Percentiles rank a stretch among this genome's conserved stretches.
phyloP scores from a whole-genome alignment of 2,888 invertebrate genomes.

The Galerucella nymphaeae region DNA sequence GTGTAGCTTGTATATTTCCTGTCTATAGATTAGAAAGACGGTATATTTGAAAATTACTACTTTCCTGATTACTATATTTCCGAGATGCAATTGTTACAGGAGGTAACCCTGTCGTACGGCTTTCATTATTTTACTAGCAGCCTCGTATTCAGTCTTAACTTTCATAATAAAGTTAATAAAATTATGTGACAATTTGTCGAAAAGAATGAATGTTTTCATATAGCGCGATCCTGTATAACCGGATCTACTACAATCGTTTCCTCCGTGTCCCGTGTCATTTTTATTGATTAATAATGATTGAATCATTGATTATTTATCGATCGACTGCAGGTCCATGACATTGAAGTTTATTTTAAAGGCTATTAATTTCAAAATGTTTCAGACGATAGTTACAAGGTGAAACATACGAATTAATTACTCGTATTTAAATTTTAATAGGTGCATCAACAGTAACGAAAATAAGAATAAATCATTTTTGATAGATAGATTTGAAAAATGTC shows the following conservation, averaged over 20 bases:
- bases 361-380: conserved; percentile 13
- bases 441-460: no score
- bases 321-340: conserved; percentile 28
- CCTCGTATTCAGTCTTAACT: no score
- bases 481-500: no score
- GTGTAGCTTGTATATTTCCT: no score
- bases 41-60: no score
- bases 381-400: conserved; percentile 1
- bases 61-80: no score
- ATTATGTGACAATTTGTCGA: not conserved
- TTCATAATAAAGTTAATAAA: no score
- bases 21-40: no score
- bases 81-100: no score
- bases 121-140: no score
- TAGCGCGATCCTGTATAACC: conserved; percentile 14
- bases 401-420: not conserved
- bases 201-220: not conserved
- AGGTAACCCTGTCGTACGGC: no score
- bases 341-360: conserved; percentile 20
- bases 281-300: conserved; percentile 29
- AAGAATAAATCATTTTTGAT: no score
- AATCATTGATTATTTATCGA: conserved; percentile 21
- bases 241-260: conserved; percentile 16
- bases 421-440: not conserved
- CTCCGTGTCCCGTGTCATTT: conserved; percentile 19